phyloP scores from a whole-genome alignment of 2,797 vertebrate species.

The Capromys pilorides region DNA sequence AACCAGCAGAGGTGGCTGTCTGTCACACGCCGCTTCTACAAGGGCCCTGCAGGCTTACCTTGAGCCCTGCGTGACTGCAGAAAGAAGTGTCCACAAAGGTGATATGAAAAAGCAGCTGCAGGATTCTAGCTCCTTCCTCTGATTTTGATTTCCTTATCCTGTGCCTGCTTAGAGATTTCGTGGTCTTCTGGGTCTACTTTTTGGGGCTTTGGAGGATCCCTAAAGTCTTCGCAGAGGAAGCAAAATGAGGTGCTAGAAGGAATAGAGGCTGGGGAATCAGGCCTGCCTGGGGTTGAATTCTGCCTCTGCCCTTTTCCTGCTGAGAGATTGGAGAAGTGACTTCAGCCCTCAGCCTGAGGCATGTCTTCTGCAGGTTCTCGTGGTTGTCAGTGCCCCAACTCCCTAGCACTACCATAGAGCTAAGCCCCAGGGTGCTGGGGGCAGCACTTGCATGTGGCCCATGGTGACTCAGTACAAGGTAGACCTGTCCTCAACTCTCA shows the following conservation, averaged over 20 bases:
- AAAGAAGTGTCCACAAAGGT: not conserved
- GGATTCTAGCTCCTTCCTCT: not conserved
- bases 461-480: not conserved
- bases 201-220: not conserved
- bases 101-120: not conserved
- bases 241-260: not conserved
- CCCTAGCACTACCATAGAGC: not conserved
- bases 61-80: accelerated
- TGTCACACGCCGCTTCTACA: not conserved
- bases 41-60: not conserved
- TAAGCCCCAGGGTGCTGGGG: not conserved
- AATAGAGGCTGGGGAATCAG: not conserved
- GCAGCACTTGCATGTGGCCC: not conserved
- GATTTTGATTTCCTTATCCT: not conserved
- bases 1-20: not conserved
- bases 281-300: not conserved
- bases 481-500: not conserved
- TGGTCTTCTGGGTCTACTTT: not conserved
- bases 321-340: not conserved
- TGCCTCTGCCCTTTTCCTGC: not conserved
- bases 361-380: not conserved
- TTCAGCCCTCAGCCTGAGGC: not conserved
- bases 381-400: not conserved
- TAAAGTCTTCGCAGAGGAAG: slow-evolving; percentile 20
- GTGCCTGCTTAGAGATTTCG: not conserved